phyloP scores from a whole-genome alignment of 37 sponge, comb jelly and placozoan species.

The Beroe forskalii region DNA sequence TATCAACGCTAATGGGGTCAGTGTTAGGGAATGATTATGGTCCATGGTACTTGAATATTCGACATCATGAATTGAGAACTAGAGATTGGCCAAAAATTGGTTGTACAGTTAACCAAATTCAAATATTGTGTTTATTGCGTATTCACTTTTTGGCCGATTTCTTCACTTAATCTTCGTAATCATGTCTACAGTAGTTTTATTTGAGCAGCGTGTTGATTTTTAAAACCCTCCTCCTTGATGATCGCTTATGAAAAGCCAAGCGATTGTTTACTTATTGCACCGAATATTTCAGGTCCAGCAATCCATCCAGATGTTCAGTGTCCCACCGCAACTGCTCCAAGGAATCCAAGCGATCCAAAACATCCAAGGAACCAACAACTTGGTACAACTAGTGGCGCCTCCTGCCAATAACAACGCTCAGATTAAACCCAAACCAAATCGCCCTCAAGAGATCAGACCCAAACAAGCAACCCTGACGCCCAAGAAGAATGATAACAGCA shows the following conservation, averaged over 20 bases:
- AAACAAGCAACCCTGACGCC: neutral
- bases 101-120: too few relatives aligned
- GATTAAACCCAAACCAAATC: conserved; percentile 17
- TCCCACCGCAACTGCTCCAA: conserved; percentile 38
- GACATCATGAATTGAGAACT: too few relatives aligned
- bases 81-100: too few relatives aligned
- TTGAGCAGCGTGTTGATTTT: neutral
- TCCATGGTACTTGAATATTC: too few relatives aligned
- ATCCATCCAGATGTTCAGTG: conserved; percentile 40
- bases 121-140: too few relatives aligned
- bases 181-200: too few relatives aligned
- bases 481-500: neutral
- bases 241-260: too few relatives aligned
- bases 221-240: too few relatives aligned
- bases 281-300: conserved; percentile 56
- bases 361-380: conserved; percentile 41
- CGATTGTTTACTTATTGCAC: neutral
- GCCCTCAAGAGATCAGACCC: conserved; percentile 41
- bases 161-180: too few relatives aligned
- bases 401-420: neutral
- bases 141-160: too few relatives aligned
- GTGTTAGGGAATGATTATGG: neutral
- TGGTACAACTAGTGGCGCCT: conserved; percentile 34
- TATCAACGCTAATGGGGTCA: conserved; percentile 12
- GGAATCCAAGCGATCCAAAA: conserved; percentile 50